Percentiles rank a stretch among this genome's conserved stretches.
These are phyloP conservation scores for Cisticola juncidis DNA, from an alignment of 2,113 vertebrate genomes.

Conservation along the genomic window DNA sequence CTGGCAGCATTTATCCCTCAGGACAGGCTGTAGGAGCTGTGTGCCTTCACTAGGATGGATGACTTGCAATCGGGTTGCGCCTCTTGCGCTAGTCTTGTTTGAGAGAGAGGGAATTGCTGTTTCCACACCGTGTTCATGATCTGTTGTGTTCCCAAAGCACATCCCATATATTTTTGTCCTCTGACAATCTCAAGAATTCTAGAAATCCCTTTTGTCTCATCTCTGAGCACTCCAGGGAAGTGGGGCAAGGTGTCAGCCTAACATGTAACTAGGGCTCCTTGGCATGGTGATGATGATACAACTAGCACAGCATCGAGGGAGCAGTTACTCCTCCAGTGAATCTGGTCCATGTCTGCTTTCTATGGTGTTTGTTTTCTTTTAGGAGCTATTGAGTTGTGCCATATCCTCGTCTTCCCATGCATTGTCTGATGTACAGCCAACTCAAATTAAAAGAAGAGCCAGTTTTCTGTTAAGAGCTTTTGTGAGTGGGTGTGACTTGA, in stretches of 20 bases:
- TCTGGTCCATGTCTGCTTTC: constrained; percentile 48
- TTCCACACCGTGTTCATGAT: accelerated
- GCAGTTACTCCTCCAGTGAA: constrained; percentile 41
- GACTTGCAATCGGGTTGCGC: background rate
- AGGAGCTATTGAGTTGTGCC: constrained; percentile 25
- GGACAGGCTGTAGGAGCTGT: background rate
- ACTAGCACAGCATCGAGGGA: background rate
- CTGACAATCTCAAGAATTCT: background rate
- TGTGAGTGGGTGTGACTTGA: constrained; percentile 54
- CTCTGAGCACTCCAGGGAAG: background rate
- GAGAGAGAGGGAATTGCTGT: background rate
- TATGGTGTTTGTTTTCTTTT: constrained; percentile 58
- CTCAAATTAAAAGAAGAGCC: constrained; percentile 62
- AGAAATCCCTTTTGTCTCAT: background rate
- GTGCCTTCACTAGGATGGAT: background rate
- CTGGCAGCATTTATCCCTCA: background rate
- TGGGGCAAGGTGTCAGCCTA: background rate
- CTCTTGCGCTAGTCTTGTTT: background rate
- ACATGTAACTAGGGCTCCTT: background rate
- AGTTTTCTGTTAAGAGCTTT: constrained; percentile 43
- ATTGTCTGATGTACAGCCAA: constrained; percentile 55
- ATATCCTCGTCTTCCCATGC: constrained; percentile 9
- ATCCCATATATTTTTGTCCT: background rate
- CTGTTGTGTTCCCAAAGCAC: accelerated
- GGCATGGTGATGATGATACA: background rate